Conservation (phyloP, 2,113 vertebrate genomes). For the Astatotilapia flaviijosephi region DNA sequence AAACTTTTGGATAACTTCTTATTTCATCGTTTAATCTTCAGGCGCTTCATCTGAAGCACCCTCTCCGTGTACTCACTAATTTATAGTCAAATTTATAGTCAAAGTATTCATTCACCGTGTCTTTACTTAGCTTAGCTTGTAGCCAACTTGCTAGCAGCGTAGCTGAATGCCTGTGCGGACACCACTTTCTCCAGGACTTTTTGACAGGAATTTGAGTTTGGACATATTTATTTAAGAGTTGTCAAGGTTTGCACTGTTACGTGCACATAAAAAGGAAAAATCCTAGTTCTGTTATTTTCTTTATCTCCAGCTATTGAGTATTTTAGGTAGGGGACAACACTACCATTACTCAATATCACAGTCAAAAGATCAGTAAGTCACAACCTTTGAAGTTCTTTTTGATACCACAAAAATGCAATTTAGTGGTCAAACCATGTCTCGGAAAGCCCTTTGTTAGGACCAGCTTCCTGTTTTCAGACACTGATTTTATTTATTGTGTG, state of each 20-base stretch:
- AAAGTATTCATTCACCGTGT: too few relatives aligned
- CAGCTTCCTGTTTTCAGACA: background rate
- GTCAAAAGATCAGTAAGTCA: background rate
- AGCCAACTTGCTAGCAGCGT: too few relatives aligned
- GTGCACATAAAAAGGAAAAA: background rate
- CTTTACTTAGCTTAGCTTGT: too few relatives aligned
- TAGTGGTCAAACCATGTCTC: background rate
- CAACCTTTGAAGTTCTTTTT: background rate
- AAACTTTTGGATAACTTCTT: too few relatives aligned
- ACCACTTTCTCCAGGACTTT: too few relatives aligned
- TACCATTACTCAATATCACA: background rate
- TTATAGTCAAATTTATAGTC: too few relatives aligned
- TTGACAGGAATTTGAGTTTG: too few relatives aligned
- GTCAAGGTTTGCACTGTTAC: background rate
- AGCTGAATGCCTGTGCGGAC: too few relatives aligned
- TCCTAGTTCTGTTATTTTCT: background rate
- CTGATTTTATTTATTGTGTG: too few relatives aligned
- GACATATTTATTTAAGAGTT: background rate
- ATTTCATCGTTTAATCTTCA: too few relatives aligned
- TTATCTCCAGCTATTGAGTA: background rate
- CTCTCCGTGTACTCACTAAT: too few relatives aligned
- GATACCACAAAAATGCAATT: background rate
- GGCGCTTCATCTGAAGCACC: too few relatives aligned
- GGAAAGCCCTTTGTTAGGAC: background rate
- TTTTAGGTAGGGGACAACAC: background rate